These are phyloP conservation scores for Hyperoplus immaculatus DNA, from an alignment of 2,797 vertebrate species.

Conservation along the genomic window DNA sequence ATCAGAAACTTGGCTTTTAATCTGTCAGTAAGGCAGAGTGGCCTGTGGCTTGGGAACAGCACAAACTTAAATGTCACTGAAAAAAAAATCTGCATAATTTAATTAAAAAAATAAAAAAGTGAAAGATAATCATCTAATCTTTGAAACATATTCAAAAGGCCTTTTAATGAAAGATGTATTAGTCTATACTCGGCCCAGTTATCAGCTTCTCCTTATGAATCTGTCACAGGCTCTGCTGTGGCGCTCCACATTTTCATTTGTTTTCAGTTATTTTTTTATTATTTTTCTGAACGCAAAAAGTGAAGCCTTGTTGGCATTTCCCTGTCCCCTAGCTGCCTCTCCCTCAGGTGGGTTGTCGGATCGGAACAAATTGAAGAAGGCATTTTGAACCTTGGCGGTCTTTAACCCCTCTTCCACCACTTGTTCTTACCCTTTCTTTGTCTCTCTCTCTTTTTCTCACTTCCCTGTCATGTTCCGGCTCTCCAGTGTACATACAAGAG, in stretches of 20 bases:
- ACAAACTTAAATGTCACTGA: conserved; percentile 50
- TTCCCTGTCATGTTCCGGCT: conserved; percentile 13
- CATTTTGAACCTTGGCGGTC: conserved; percentile 63
- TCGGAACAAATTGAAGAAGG: conserved; percentile 65
- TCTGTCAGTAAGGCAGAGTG: conserved; percentile 24
- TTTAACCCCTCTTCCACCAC: conserved; percentile 59
- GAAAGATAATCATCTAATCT: conserved; percentile 68
- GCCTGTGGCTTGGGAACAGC: conserved; percentile 10
- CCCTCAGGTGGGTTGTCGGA: conserved; percentile 43
- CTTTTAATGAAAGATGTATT: conserved; percentile 78
- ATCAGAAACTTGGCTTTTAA: conserved; percentile 1
- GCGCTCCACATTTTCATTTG: conserved; percentile 28
- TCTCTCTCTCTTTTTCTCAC: conserved; percentile 14
- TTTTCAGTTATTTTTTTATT: too few relatives aligned
- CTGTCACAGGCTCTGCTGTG: conserved; percentile 29
- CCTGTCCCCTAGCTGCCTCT: conserved; percentile 39
- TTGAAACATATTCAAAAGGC: conserved; percentile 62
- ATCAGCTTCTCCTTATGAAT: conserved; percentile 55
- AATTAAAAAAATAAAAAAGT: conserved; percentile 43
- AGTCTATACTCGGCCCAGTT: conserved; percentile 51
- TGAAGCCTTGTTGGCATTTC: conserved; percentile 59
- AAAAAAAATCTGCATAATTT: conserved; percentile 34
- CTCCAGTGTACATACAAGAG: background rate
- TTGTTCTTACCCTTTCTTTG: conserved; percentile 17
- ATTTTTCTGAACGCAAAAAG: conserved; percentile 31